Evolutionary conservation across 2,888 invertebrate genomes (phyloP), one percentile per base, ranked within the genome.

Genomic region (Itoplectis maculator): DNA sequence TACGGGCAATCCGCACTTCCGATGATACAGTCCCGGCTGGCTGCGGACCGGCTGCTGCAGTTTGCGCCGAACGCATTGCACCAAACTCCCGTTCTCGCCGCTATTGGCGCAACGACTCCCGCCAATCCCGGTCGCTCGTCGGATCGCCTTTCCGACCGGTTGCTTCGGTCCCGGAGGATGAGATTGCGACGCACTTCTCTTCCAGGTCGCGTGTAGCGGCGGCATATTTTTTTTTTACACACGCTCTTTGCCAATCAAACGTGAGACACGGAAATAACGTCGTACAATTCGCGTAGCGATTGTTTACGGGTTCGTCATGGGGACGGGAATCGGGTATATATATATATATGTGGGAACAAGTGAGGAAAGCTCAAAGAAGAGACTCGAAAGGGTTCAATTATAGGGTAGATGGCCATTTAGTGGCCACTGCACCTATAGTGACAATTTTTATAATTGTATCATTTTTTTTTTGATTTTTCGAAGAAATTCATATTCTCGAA

Each of bases 11-110:
- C 49, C 35, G 65, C 83, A 83, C 80, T 73, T 83, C 80, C 89
- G 87, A 83, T 87, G 86, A 75, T 89, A 87, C 1, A 86, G 75
- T 1, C 75, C 83, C 63, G 86, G 85, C 51, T 87, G 89, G 75
- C 86, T 87, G 88, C 84, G 87, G 65, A 88, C 81, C 42, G 90
- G 85, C 80, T 90, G 90, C 0, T n/a, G n/a, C n/a, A 88, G 82
- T 77, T 87, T 88, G 78, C 87, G 87, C 68, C 87, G 88, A 11
- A 87, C 87, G 80, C 88, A 88, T 87, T 88, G 88, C 61, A 85
- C 81, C 37, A 79, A 69, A 69, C 59, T 81, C 68, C 61, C 5
- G 29, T 29, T 82, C 56, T 77, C 51, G 49, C 74, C 75, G 56
- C 23, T 29, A n/a, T n/a, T 54, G 7, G n/a, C 18, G 11, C 77